Base-by-base conservation (phyloP, 2,888 invertebrate species). In the Acholoe squamosa region DNA sequence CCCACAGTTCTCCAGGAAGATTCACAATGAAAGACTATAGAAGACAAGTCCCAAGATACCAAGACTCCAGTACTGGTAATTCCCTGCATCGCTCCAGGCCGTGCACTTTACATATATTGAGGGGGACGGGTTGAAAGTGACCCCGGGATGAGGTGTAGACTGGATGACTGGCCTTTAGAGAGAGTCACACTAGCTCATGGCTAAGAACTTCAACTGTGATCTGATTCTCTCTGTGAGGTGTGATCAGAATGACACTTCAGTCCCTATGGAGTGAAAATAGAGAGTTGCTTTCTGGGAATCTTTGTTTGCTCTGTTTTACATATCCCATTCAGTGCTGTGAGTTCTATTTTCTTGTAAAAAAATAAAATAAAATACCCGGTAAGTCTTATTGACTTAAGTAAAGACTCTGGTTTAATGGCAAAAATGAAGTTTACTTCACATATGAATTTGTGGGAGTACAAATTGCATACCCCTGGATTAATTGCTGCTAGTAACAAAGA, bases 61-160 rank as follows among this genome's bases (percentile, higher is more conserved):
- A 43, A 43, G 43, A 43, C 43, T 43, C 43, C 1, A 12, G 5
- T 14, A 61, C 61, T 14, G 14, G 61, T 61, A 61, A 61, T 61
- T 61, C 61, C n/a, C 61, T n/a, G 61, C n/a, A n/a, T n/a, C 19
- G n/a, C 61, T 14, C 3, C 61, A 61, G 61, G 61, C 22, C 22
- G 61, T n/a, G 61, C 61, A 3, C 61, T 61, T 61, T 61, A 61
- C 61, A 61, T 61, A 61, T n/a, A 61, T 61, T 61, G 61, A 61
- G 61, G 61, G 5, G 22, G 61, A 61, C 61, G 19, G 19, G 22
- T 19, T 19, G 61, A n/a, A 61, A 19, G 61, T 61, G 61, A 61
- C 61, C 22, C 61, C n/a, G 61, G 61, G 61, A 43, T 43, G 43
- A 43, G 43, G 22, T 61, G 19, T 61, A 61, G 61, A 61, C n/a